Percentiles rank a stretch among this genome's conserved stretches.
phyloP scores from a whole-genome alignment of 2,888 invertebrate genomes.

The Xanthorhoe spadicearia region DNA sequence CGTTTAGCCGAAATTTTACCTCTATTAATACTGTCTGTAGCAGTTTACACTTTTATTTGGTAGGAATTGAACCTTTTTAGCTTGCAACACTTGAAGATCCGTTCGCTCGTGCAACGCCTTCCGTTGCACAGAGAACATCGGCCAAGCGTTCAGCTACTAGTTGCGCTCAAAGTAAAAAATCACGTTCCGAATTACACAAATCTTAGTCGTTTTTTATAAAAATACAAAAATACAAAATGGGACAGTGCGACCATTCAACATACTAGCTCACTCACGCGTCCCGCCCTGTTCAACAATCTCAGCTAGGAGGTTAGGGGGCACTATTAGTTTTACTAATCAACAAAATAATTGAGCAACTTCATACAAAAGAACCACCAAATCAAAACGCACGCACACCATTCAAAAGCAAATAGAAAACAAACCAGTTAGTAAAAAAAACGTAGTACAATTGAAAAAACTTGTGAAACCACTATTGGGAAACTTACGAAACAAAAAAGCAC shows the following conservation, averaged over 20 bases:
- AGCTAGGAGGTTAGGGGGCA: constrained; percentile 74
- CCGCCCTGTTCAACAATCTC: constrained; percentile 63
- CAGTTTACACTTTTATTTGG: constrained; percentile 19
- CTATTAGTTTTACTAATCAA: constrained; percentile 60
- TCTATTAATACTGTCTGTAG: constrained; percentile 10
- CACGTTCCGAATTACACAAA: constrained; percentile 79
- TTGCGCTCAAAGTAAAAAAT: constrained; percentile 78
- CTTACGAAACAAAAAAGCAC: constrained; percentile 54
- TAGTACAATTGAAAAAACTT: constrained; percentile 47
- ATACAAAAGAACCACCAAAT: constrained; percentile 70
- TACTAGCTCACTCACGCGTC: constrained; percentile 69
- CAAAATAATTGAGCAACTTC: constrained; percentile 80
- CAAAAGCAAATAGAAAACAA: constrained; percentile 44
- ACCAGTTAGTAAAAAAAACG: constrained; percentile 46
- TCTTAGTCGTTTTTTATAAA: constrained; percentile 82
- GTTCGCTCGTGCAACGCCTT: constrained; percentile 38
- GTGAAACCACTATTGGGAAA: constrained; percentile 52
- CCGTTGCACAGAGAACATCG: constrained; percentile 45
- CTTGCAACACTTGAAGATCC: constrained; percentile 54
- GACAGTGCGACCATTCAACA: constrained; percentile 78
- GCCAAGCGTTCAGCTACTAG: constrained; percentile 64
- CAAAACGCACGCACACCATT: constrained; percentile 58
- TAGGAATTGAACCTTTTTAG: constrained; percentile 26
- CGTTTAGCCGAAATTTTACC: constrained; percentile 14
- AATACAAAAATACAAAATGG: constrained; percentile 85